Conservation (phyloP, 2,888 invertebrate species). For the Tipula confusa region DNA sequence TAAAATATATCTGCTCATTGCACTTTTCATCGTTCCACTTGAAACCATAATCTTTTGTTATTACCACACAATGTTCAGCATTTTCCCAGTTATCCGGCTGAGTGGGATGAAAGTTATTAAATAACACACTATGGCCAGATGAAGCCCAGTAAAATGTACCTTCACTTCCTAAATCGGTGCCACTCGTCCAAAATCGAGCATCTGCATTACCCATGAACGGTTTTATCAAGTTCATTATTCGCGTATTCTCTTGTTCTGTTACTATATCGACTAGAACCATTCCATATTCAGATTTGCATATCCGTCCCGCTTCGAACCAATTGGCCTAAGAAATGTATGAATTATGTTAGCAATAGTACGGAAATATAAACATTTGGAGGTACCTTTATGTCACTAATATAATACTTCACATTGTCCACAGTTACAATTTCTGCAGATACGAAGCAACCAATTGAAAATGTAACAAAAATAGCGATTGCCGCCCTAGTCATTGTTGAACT, state of each 20-base stretch:
- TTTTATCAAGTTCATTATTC: background rate
- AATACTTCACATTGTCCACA: too few relatives aligned
- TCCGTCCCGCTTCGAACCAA: background rate
- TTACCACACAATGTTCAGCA: background rate
- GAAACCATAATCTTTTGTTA: background rate
- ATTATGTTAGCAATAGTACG: too few relatives aligned
- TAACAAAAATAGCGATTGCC: too few relatives aligned
- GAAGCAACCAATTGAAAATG: too few relatives aligned
- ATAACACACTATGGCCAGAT: background rate
- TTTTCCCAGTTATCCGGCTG: background rate
- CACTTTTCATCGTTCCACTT: background rate
- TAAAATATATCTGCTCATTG: background rate
- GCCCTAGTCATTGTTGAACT: too few relatives aligned
- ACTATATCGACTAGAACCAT: background rate
- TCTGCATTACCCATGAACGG: background rate
- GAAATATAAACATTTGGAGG: too few relatives aligned
- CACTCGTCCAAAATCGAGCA: background rate
- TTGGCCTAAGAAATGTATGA: background rate
- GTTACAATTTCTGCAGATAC: too few relatives aligned
- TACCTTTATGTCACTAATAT: too few relatives aligned
- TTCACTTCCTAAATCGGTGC: background rate
- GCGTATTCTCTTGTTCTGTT: background rate
- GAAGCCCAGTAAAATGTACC: background rate
- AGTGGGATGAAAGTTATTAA: background rate
- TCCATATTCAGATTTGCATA: background rate